phyloP scores from a whole-genome alignment of 2,888 invertebrate species.

The Xestia c-nigrum region DNA sequence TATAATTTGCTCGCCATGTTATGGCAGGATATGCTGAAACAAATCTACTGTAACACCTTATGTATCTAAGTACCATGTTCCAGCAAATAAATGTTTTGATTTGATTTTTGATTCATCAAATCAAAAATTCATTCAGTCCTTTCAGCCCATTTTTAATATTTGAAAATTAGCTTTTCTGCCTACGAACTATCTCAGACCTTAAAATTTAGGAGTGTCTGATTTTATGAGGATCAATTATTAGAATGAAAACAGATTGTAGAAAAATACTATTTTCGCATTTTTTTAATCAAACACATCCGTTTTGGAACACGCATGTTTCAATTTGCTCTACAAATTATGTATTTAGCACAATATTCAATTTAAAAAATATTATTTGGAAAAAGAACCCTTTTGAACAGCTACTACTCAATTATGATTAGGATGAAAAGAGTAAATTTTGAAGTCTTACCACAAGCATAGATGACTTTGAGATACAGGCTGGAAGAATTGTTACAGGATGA shows the following conservation, averaged over 20 bases:
- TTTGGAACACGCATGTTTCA: not conserved
- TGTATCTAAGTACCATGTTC: no score
- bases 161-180: not conserved
- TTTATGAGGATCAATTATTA: not conserved
- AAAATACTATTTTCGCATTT: not conserved
- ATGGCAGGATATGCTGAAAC: no score
- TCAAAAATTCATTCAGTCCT: no score
- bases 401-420: not conserved
- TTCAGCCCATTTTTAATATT: not conserved
- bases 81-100: no score
- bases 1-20: no score
- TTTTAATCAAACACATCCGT: not conserved
- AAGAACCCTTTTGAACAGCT: not conserved
- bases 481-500: slow-evolving; percentile 94
- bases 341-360: not conserved
- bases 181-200: not conserved
- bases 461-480: slow-evolving; percentile 94
- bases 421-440: not conserved
- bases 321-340: not conserved
- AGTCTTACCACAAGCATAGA: slow-evolving; percentile 96
- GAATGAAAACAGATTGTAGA: not conserved
- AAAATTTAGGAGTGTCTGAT: not conserved
- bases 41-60: no score
- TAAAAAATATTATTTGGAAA: not conserved
- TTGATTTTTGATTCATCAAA: no score